Percentiles rank a stretch among this genome's conserved stretches.
Evolutionary conservation across 2,888 invertebrate species (phyloP).

Genomic region (Chymomyza amoena): DNA sequence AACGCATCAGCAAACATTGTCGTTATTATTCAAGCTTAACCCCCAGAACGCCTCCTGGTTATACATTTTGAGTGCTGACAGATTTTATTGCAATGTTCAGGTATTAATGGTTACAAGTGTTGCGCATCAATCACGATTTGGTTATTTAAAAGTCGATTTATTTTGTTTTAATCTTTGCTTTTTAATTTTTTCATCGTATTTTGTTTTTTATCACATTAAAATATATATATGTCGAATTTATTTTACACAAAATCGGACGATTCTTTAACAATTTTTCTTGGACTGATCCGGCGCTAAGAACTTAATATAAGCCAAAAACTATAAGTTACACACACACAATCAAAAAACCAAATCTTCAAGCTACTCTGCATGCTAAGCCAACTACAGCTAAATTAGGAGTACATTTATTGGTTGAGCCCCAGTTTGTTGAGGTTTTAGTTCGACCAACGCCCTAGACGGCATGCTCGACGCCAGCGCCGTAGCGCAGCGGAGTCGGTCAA

Average conservation of each 20-base stretch:
- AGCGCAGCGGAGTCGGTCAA: slow-evolving; percentile 79
- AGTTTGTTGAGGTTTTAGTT: neutral
- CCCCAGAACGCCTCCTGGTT: slow-evolving; percentile 34
- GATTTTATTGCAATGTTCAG: slow-evolving; percentile 37
- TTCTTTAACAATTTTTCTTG: slow-evolving; percentile 16
- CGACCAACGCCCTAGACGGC: slow-evolving; percentile 61
- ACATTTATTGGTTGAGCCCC: slow-evolving; percentile 5
- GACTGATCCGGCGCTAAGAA: slow-evolving; percentile 28
- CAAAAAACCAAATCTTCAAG: neutral
- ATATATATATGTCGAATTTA: slow-evolving; percentile 45
- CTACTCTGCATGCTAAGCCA: slow-evolving; percentile 42
- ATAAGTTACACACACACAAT: slow-evolving; percentile 24
- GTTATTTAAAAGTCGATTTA: slow-evolving; percentile 61
- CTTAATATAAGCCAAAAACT: slow-evolving; percentile 36
- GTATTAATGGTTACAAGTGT: slow-evolving; percentile 40
- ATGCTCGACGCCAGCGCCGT: slow-evolving; percentile 76
- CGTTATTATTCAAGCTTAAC: slow-evolving; percentile 63
- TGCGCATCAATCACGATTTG: slow-evolving; percentile 48
- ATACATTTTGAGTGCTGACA: slow-evolving; percentile 46
- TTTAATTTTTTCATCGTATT: slow-evolving; percentile 25
- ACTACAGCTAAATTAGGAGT: slow-evolving; percentile 27
- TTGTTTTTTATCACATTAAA: slow-evolving; percentile 66
- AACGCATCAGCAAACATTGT: slow-evolving; percentile 76
- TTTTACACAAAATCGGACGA: slow-evolving; percentile 50
- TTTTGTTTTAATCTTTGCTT: slow-evolving; percentile 34